Conservation (phyloP, 92 coral and sea anemone genomes). For the Epizoanthus fatuus region DNA sequence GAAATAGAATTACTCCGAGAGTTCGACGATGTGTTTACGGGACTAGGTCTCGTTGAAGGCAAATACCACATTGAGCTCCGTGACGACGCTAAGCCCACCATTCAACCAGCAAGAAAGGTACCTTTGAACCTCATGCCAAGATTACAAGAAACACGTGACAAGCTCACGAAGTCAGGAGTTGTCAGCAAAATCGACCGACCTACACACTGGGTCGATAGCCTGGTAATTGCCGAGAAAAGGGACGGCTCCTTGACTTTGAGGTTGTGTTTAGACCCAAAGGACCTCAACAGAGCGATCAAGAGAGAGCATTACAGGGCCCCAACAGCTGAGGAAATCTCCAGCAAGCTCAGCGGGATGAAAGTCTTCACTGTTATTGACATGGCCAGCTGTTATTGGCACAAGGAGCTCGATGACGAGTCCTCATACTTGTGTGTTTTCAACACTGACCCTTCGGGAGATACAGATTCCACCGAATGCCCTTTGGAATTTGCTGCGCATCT, state of each 20-base stretch:
- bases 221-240: conserved; percentile 60
- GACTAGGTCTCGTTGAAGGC: conserved; percentile 21
- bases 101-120: too few species aligned
- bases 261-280: conserved; percentile 69
- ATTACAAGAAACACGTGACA: too few species aligned
- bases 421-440: conserved; percentile 3
- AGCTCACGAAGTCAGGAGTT: too few species aligned
- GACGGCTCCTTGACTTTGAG: conserved; percentile 50
- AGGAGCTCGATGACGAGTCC: conserved; percentile 56
- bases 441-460: conserved; percentile 40
- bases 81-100: too few species aligned
- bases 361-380: conserved; percentile 55
- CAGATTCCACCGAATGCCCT: conserved; percentile 43
- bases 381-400: conserved; percentile 69
- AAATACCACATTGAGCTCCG: conserved; percentile 19
- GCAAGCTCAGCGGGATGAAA: conserved; percentile 50
- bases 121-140: too few species aligned
- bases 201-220: conserved; percentile 71
- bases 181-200: conserved; percentile 52
- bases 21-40: too few species aligned
- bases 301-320: conserved; percentile 64
- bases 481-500: conserved; percentile 46
- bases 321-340: conserved; percentile 62
- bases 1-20: too few species aligned
- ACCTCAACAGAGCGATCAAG: conserved; percentile 55